Conservation (phyloP, 2,888 invertebrate genomes). For the Altica lythri region DNA sequence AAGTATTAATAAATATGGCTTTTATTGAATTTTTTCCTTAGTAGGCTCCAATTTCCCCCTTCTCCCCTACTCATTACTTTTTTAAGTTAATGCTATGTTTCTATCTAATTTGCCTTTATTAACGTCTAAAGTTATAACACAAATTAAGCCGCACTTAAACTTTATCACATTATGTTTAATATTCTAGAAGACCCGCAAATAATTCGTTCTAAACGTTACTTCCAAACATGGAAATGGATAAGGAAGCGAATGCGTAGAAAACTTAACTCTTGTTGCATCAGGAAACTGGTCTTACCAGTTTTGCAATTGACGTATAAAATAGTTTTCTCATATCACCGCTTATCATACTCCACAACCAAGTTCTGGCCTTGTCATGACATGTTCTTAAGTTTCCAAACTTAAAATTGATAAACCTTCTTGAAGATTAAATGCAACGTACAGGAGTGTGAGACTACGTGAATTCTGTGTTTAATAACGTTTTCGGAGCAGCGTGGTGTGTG, state of each 20-base stretch:
- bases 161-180: too few species aligned
- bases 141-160: too few species aligned
- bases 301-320: constrained; percentile 41
- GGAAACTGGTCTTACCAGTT: constrained; percentile 35
- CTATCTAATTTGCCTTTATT: too few species aligned
- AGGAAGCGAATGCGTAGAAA: constrained; percentile 1
- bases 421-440: constrained; percentile 28
- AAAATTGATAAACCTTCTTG: constrained; percentile 39
- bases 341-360: constrained; percentile 34
- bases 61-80: too few species aligned
- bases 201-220: too few species aligned
- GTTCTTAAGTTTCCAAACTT: constrained; percentile 37
- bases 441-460: constrained; percentile 17
- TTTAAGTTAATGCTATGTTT: too few species aligned
- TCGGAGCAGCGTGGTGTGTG: background rate
- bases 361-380: constrained; percentile 39
- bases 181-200: too few species aligned
- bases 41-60: too few species aligned
- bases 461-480: constrained; percentile 11
- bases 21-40: too few species aligned
- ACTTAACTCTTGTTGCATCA: constrained; percentile 11
- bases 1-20: too few species aligned
- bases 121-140: too few species aligned
- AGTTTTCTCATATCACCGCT: constrained; percentile 41
- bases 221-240: constrained; percentile 1